Percentiles rank a stretch among this genome's conserved stretches.
Conservation (phyloP, 2,113 vertebrate genomes). For the Thalassoma bifasciatum region DNA sequence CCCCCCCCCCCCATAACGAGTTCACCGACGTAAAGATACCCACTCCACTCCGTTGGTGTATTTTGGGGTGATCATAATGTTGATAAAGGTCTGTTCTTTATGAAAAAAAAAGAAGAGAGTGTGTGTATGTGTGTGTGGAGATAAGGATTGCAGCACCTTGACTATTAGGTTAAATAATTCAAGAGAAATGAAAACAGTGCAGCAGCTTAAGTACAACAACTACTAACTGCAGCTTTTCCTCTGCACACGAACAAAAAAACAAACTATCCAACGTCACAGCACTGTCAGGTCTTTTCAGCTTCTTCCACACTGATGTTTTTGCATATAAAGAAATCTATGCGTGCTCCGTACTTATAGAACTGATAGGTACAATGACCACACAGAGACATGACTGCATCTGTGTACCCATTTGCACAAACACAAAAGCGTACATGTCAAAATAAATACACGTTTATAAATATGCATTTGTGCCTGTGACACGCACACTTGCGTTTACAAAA, state of each 20-base stretch:
- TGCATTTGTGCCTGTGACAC: not conserved
- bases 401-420: not conserved
- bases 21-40: too few relatives aligned
- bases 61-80: too few relatives aligned
- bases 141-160: conserved; percentile 39
- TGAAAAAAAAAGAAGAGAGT: too few relatives aligned
- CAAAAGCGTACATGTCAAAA: not conserved
- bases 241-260: not conserved
- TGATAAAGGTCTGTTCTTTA: too few relatives aligned
- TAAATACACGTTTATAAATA: conserved; percentile 17
- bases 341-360: conserved; percentile 8
- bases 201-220: conserved; percentile 35
- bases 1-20: too few relatives aligned
- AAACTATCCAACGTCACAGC: conserved; percentile 16
- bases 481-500: conserved; percentile 31
- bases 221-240: not conserved
- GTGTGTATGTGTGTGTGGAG: too few relatives aligned
- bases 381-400: not conserved
- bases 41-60: too few relatives aligned
- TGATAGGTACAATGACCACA: not conserved
- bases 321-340: conserved; percentile 10
- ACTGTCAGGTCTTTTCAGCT: not conserved
- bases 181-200: conserved; percentile 46
- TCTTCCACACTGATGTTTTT: conserved; percentile 3
- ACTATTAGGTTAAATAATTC: conserved; percentile 57